Evolutionary conservation across 35 echinoderm and acorn worm genomes (phyloP), one percentile per base, ranked within the genome.

Genomic region (Strongylocentrotus purpuratus): DNA sequence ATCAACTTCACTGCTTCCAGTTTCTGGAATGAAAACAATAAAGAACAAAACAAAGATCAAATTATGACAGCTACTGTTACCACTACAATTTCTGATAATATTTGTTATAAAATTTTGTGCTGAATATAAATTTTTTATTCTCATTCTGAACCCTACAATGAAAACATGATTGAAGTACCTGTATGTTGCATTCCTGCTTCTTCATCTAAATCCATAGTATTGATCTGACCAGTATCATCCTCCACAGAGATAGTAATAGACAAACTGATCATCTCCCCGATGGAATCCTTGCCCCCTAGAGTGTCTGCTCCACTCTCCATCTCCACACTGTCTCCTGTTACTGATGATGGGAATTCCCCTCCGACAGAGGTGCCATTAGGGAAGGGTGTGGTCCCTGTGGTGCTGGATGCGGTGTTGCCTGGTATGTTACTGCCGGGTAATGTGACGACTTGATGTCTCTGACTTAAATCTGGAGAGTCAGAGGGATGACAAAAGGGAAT

Each of bases 171-270:
- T 55, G 0, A 55, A 55, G 50, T 78, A 78, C 65, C 65, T 78
- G 65, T 78, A 6, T 28, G 85, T 45, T 89, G 87, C 31, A 18
- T 89, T 89, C 87, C 47, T 7, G 17, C 95, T 46, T 90, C 94
- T 48, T 96, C 96, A 46, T 96, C 96, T 47, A 96, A 48, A 94
- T 96, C 61, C n/a, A 96, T 93, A 22, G 58, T 94, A 17, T 88
- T 88, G 31, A 87, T 59, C 96, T 90, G 33, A 6, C 96, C 96
- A 86, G 60, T 6, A 33, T 96, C 96, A 86, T 96, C 94, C 87
- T 96, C 93, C 46, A 96, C 94, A 2, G 96, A 96, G 31, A 96
- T 94, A 33, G 94, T 88, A 45, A 96, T 96, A 45, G 95, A 46
- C 2, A 96, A 33, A 4, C 20, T 94, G 52, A 94, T 32, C 22